Percentiles rank a stretch among this genome's conserved stretches.
phyloP scores from a whole-genome alignment of 2,888 invertebrate species.

The Melitaea athalia region DNA sequence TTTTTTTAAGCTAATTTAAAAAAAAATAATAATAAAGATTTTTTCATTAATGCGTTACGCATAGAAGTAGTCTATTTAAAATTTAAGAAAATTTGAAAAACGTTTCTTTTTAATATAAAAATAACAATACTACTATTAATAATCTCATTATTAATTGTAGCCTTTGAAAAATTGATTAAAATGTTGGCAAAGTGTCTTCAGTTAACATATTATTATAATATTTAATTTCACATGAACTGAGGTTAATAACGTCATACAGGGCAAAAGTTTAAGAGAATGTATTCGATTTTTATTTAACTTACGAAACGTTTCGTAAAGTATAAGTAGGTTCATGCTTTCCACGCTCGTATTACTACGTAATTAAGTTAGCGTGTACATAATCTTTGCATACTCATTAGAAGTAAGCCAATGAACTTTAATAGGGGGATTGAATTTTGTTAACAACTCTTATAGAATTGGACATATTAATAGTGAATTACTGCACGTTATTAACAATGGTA shows the following conservation, averaged over 20 bases:
- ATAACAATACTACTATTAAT: too few relatives aligned
- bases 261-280: not conserved
- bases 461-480: not conserved
- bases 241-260: not conserved
- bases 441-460: not conserved
- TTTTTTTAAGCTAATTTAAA: too few relatives aligned
- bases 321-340: not conserved
- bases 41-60: too few relatives aligned
- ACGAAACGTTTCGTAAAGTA: not conserved
- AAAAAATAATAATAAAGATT: too few relatives aligned
- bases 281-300: not conserved
- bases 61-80: too few relatives aligned
- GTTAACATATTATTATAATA: not conserved
- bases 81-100: too few relatives aligned
- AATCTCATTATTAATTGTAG: too few relatives aligned
- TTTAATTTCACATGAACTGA: not conserved
- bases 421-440: slow-evolving; percentile 10
- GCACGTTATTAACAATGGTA: not conserved
- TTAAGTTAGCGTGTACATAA: slow-evolving; percentile 22
- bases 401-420: slow-evolving; percentile 22
- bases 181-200: not conserved
- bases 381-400: slow-evolving; percentile 23
- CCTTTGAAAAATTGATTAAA: too few relatives aligned
- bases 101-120: too few relatives aligned
- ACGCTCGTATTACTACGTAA: slow-evolving; percentile 15